Percentiles rank a stretch among this genome's conserved stretches.
Conservation (phyloP, 2,888 invertebrate genomes). For the Scaptomyza parva region DNA sequence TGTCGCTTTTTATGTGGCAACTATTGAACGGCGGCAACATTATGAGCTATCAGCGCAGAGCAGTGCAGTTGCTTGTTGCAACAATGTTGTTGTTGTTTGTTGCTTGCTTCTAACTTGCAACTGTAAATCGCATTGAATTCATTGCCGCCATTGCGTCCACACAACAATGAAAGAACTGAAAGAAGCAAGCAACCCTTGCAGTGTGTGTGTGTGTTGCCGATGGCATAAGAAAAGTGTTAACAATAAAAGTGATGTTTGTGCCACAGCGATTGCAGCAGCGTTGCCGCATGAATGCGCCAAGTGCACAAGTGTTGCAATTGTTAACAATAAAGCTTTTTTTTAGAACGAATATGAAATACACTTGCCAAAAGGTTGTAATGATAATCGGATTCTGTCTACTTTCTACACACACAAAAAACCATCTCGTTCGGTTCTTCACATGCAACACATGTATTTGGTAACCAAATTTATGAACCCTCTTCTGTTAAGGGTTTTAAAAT, state of each 20-base stretch:
- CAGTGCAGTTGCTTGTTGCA: slow-evolving; percentile 20
- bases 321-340: background rate
- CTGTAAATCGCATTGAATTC: slow-evolving; percentile 42
- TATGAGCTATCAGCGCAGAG: background rate
- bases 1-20: slow-evolving; percentile 4
- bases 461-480: background rate
- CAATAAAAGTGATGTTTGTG: slow-evolving; percentile 42
- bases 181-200: background rate
- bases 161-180: too few species aligned
- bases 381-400: background rate
- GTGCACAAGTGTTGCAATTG: slow-evolving; percentile 24
- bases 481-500: background rate
- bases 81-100: slow-evolving; percentile 31
- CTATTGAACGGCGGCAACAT: slow-evolving; percentile 4
- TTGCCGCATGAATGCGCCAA: slow-evolving; percentile 13
- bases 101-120: slow-evolving; percentile 19
- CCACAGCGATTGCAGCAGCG: slow-evolving; percentile 11
- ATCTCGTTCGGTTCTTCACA: too few species aligned
- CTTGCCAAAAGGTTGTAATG: background rate
- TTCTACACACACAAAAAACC: too few species aligned
- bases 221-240: slow-evolving; percentile 42
- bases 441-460: background rate
- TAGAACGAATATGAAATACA: background rate
- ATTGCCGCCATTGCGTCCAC: slow-evolving; percentile 1
- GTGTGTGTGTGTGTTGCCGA: background rate